These are phyloP conservation scores for Gallinago media DNA, from an alignment of 2,113 vertebrate genomes.

Conservation along the genomic window DNA sequence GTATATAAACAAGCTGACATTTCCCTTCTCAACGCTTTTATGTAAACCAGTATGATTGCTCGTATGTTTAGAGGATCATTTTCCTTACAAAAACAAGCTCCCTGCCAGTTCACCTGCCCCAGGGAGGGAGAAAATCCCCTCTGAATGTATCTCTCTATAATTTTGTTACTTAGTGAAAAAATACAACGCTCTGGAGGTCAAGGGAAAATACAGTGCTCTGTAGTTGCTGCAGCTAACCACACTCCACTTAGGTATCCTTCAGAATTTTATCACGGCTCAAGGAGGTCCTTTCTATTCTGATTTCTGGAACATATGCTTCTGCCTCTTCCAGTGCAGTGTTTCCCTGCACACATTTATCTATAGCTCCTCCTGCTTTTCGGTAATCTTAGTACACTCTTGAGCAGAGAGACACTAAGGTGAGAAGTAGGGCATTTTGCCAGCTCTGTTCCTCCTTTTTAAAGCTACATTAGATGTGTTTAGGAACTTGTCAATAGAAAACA, in stretches of 20 bases:
- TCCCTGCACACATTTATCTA: constrained; percentile 40
- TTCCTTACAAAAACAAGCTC: constrained; percentile 22
- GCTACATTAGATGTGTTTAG: neutral
- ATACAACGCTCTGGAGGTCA: neutral
- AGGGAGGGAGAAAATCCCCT: neutral
- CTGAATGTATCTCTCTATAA: constrained; percentile 9
- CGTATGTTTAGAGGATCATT: constrained; percentile 2
- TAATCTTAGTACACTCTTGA: constrained; percentile 11
- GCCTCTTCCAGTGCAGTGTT: constrained; percentile 1
- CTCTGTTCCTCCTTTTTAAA: neutral
- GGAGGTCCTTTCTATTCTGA: constrained; percentile 28
- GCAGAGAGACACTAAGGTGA: constrained; percentile 39
- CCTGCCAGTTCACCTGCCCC: neutral
- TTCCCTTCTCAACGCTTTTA: constrained; percentile 26
- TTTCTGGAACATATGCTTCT: constrained; percentile 35
- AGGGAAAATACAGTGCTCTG: neutral
- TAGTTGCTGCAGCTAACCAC: neutral
- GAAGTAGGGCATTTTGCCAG: neutral
- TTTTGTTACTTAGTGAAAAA: constrained; percentile 20
- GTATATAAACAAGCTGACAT: constrained; percentile 31
- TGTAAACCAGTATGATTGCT: constrained; percentile 32
- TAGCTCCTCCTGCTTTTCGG: constrained; percentile 34
- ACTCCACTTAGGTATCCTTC: neutral
- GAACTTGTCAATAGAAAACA: neutral
- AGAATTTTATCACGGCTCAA: constrained; percentile 6